phyloP scores from a whole-genome alignment of 2,888 invertebrate genomes.

The Phyllotreta striolata region DNA sequence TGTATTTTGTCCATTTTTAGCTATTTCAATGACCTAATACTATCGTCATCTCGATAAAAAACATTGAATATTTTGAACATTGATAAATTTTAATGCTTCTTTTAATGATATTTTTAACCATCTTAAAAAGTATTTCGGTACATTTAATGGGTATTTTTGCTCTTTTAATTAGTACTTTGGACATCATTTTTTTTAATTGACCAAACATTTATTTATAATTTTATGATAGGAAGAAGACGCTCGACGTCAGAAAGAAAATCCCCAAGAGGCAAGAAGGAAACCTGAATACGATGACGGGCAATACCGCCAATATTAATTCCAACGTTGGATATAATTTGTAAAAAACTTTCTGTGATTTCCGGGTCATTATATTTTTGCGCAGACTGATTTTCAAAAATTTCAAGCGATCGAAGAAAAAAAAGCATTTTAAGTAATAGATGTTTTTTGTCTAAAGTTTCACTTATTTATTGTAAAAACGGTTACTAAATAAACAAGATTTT shows the following conservation, averaged over 20 bases:
- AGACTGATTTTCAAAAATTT: constrained; percentile 30
- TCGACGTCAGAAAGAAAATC: constrained; percentile 66
- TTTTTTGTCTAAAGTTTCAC: not conserved
- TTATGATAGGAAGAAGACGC: constrained; percentile 68
- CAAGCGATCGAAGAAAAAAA: not conserved
- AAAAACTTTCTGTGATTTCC: constrained; percentile 34
- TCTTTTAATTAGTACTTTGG: too few species aligned
- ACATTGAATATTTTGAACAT: too few species aligned
- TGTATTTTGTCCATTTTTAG: too few species aligned
- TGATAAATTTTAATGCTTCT: too few species aligned
- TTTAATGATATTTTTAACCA: too few species aligned
- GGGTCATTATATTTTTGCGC: constrained; percentile 24
- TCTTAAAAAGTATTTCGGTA: too few species aligned
- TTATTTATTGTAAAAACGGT: too few species aligned
- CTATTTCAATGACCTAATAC: too few species aligned
- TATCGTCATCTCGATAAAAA: too few species aligned
- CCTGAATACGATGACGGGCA: constrained; percentile 67
- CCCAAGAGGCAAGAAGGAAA: constrained; percentile 62
- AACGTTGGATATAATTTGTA: not conserved
- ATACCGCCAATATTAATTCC: constrained; percentile 63
- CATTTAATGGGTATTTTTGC: too few species aligned
- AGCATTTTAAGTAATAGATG: not conserved
- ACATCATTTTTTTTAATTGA: not conserved
- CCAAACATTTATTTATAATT: constrained; percentile 17
- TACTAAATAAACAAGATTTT: too few species aligned